Conservation (phyloP, 2,888 invertebrate genomes). For the Acleris literana region DNA sequence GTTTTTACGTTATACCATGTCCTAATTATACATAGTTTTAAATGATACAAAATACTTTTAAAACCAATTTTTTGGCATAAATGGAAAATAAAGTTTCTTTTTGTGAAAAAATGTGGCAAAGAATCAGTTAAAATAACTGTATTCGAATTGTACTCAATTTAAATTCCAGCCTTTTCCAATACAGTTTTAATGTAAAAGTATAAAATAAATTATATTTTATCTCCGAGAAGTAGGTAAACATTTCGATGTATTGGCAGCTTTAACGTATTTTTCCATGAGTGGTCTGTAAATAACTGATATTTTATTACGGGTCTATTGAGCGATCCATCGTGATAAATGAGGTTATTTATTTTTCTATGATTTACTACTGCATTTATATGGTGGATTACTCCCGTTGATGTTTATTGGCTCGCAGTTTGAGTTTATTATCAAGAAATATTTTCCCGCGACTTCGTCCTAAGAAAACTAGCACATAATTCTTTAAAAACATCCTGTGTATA, state of each 20-base stretch:
- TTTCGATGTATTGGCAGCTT: conserved; percentile 65
- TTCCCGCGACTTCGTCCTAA: no score
- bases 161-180: neutral
- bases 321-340: conserved; percentile 74
- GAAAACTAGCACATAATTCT: no score
- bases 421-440: no score
- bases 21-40: no score
- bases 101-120: no score
- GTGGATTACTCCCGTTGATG: conserved; percentile 42
- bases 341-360: conserved; percentile 65
- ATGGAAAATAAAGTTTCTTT: no score
- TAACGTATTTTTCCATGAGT: conserved; percentile 68
- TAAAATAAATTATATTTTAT: conserved; percentile 72
- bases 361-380: conserved; percentile 73
- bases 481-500: no score
- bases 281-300: conserved; percentile 68
- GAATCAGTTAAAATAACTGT: no score
- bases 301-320: conserved; percentile 72
- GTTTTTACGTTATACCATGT: no score
- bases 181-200: neutral
- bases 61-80: no score
- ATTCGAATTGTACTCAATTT: neutral
- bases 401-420: neutral
- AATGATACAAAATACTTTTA: no score
- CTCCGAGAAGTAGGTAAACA: conserved; percentile 57